These are phyloP conservation scores for Manduca sexta DNA, from an alignment of 1,140 invertebrate genomes.

Conservation along the genomic window DNA sequence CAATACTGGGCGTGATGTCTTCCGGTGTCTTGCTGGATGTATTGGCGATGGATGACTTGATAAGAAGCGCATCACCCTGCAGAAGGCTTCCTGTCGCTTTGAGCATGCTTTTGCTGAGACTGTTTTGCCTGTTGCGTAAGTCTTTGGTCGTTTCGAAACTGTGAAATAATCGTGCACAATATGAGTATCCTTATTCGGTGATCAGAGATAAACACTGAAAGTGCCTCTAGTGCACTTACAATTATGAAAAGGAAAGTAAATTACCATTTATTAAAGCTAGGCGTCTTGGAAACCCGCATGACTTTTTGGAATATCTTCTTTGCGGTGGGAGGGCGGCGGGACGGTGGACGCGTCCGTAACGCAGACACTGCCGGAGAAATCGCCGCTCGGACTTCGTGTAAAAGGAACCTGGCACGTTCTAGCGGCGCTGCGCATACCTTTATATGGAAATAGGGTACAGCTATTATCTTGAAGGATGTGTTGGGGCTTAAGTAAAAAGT, in stretches of 20 bases:
- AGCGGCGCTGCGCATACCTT: slow-evolving; percentile 89
- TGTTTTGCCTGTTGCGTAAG: slow-evolving; percentile 61
- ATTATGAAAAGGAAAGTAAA: neutral
- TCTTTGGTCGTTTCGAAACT: slow-evolving; percentile 67
- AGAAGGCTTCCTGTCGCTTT: slow-evolving; percentile 54
- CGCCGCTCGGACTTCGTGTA: slow-evolving; percentile 91
- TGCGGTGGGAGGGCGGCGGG: slow-evolving; percentile 35
- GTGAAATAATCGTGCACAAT: neutral
- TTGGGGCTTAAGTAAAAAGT: too few species aligned
- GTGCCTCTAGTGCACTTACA: too few species aligned
- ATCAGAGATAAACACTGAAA: too few species aligned
- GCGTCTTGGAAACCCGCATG: slow-evolving; percentile 47
- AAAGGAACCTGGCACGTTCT: slow-evolving; percentile 90
- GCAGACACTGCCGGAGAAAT: slow-evolving; percentile 72
- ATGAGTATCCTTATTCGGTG: too few species aligned
- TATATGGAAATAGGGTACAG: neutral
- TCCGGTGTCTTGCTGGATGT: slow-evolving; percentile 37
- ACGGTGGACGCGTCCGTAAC: slow-evolving; percentile 46
- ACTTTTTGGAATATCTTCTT: slow-evolving; percentile 56
- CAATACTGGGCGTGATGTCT: slow-evolving; percentile 37
- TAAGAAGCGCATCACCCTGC: slow-evolving; percentile 58
- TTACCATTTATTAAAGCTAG: slow-evolving; percentile 59
- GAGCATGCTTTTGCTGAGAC: slow-evolving; percentile 62
- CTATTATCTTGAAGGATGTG: too few species aligned
- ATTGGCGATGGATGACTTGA: slow-evolving; percentile 54